Percentiles rank a stretch among this genome's conserved stretches.
Conservation (phyloP, 2,888 invertebrate genomes). For the Allygus modestus region DNA sequence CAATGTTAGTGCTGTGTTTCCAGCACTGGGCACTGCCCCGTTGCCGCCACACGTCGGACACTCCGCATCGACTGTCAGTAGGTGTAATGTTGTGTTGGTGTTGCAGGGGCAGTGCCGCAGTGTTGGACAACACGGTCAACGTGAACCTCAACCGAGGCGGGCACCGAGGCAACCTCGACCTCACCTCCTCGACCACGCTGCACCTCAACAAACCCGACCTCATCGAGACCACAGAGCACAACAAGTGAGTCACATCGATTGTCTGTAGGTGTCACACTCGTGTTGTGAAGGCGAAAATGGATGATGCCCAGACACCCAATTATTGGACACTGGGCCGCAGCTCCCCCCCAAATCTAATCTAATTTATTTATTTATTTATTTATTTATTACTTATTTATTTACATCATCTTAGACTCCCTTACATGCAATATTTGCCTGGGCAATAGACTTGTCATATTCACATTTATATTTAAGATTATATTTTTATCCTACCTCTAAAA, state of each 20-base stretch:
- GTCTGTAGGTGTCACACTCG: background rate
- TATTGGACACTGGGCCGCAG: too few species aligned
- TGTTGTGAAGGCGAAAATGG: background rate
- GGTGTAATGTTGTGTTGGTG: background rate
- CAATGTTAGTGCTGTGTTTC: too few species aligned
- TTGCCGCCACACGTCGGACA: too few species aligned
- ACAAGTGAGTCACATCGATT: conserved; percentile 54
- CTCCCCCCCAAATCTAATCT: too few species aligned
- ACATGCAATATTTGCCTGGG: too few species aligned
- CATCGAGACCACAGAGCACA: conserved; percentile 69
- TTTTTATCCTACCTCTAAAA: too few species aligned
- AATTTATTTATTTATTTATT: too few species aligned
- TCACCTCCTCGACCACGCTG: conserved; percentile 68
- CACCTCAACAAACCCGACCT: conserved; percentile 71
- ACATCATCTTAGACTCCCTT: too few species aligned
- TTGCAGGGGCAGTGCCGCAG: conserved; percentile 61
- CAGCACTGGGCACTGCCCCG: conserved; percentile 4
- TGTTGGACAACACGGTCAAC: conserved; percentile 66
- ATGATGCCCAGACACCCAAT: background rate
- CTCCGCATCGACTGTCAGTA: too few species aligned
- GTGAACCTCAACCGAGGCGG: conserved; percentile 69
- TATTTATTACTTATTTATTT: too few species aligned
- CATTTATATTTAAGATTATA: too few species aligned
- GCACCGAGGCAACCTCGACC: conserved; percentile 69
- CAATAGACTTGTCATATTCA: too few species aligned